A percentile compares a stretch with the other conserved stretches of the same genome.
Evolutionary conservation across 2,797 vertebrate genomes (phyloP).

Genomic region (Macropus fuliginosus): DNA sequence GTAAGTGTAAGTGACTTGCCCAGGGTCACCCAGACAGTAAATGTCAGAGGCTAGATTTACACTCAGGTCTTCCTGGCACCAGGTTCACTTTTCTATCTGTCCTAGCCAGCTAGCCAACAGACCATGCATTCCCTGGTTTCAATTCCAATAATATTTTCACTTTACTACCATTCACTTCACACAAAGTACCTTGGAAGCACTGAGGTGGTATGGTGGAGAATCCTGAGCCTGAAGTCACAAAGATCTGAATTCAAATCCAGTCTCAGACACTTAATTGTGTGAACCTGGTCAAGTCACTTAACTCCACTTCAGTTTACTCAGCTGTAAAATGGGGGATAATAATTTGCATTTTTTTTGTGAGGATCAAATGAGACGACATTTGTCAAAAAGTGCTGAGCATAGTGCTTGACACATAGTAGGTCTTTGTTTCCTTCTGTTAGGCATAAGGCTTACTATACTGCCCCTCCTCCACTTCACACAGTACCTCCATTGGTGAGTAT

Average conservation of each 20-base stretch:
- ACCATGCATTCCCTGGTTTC: not conserved
- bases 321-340: not conserved
- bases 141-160: not conserved
- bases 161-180: not conserved
- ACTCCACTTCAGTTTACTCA: not conserved
- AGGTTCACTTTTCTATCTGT: not conserved
- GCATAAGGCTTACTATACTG: not conserved
- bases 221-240: not conserved
- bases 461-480: not conserved
- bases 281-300: not conserved
- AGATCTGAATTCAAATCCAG: not conserved
- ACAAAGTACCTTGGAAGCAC: not conserved
- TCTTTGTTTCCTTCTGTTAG: not conserved
- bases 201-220: not conserved
- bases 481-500: not conserved
- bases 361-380: not conserved
- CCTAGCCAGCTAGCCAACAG: not conserved
- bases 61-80: not conserved
- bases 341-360: not conserved
- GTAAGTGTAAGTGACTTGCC: not conserved
- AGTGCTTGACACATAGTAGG: not conserved
- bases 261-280: not conserved
- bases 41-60: not conserved
- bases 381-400: not conserved
- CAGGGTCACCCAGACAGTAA: not conserved